phyloP scores from a whole-genome alignment of 2,888 invertebrate species.

The Hydroisotoma schaefferi region DNA sequence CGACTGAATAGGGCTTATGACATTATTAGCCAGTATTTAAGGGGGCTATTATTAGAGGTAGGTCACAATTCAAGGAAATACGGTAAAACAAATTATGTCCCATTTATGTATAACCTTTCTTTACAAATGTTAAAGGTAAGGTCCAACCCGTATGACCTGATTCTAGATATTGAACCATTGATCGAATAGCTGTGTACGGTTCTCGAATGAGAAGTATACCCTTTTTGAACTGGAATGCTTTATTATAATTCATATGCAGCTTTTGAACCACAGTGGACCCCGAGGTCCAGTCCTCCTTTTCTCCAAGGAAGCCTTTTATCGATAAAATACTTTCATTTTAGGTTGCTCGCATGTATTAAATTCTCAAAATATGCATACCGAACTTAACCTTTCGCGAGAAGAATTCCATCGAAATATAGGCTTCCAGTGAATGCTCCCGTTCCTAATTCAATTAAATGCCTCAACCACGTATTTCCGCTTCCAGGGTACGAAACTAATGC shows the following conservation, averaged over 20 bases:
- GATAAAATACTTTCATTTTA: background rate
- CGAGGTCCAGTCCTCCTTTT: slow-evolving; percentile 49
- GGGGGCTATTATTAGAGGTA: too few species aligned
- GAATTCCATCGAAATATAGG: slow-evolving; percentile 49
- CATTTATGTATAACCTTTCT: slow-evolving; percentile 50
- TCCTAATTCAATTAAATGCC: slow-evolving; percentile 51
- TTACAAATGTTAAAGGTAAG: slow-evolving; percentile 49
- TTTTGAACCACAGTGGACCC: slow-evolving; percentile 52
- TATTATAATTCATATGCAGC: slow-evolving; percentile 47
- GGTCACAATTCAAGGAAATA: too few species aligned
- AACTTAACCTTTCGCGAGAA: slow-evolving; percentile 48
- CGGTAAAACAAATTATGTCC: too few species aligned
- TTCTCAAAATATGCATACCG: background rate
- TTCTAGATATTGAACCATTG: slow-evolving; percentile 51
- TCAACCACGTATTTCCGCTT: slow-evolving; percentile 51
- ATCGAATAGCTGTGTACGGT: slow-evolving; percentile 51
- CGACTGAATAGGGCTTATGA: too few species aligned
- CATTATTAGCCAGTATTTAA: too few species aligned
- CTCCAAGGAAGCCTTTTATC: slow-evolving; percentile 50
- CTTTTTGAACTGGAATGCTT: slow-evolving; percentile 36
- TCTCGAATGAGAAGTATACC: slow-evolving; percentile 50
- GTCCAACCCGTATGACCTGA: slow-evolving; percentile 51
- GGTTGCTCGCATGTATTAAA: background rate
- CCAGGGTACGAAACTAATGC: slow-evolving; percentile 51
- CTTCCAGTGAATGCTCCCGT: slow-evolving; percentile 51